Evolutionary conservation across 30 jellyfish, hydroid and myxozoan species (phyloP).

Genomic region (Cassiopea andromeda): DNA sequence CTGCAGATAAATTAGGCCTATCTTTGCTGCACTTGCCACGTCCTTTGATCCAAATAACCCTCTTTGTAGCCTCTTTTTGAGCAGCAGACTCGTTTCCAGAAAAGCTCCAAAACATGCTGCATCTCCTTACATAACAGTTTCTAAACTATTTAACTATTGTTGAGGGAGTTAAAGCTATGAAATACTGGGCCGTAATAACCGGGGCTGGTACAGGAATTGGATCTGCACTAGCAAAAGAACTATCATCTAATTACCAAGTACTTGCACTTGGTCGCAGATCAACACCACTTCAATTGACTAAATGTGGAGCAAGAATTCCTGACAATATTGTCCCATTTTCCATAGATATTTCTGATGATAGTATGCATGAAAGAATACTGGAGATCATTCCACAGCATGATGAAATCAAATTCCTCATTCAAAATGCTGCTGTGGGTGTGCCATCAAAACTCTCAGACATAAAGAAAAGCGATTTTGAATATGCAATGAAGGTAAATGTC

Average conservation of each 20-base stretch:
- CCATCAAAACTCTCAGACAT: slow-evolving; percentile 40
- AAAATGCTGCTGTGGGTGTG: slow-evolving; percentile 68
- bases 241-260: slow-evolving; percentile 16
- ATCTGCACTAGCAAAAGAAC: slow-evolving; percentile 46
- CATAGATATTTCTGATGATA: slow-evolving; percentile 28
- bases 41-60: background rate
- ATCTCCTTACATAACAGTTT: background rate
- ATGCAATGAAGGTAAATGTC: slow-evolving; percentile 59
- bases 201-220: slow-evolving; percentile 79
- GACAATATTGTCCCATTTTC: slow-evolving; percentile 11
- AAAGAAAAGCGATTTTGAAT: slow-evolving; percentile 42
- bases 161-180: background rate
- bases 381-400: slow-evolving; percentile 19
- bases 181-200: slow-evolving; percentile 55
- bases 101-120: background rate
- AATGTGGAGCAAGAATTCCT: background rate
- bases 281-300: slow-evolving; percentile 26
- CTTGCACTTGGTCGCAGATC: slow-evolving; percentile 57
- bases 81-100: background rate
- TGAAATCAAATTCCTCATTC: slow-evolving; percentile 36
- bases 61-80: background rate
- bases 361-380: slow-evolving; percentile 7
- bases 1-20: background rate
- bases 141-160: too few species aligned
- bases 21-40: background rate